Evolutionary conservation across 2,797 vertebrate species (phyloP).

Genomic region (Molossus alvarezi): DNA sequence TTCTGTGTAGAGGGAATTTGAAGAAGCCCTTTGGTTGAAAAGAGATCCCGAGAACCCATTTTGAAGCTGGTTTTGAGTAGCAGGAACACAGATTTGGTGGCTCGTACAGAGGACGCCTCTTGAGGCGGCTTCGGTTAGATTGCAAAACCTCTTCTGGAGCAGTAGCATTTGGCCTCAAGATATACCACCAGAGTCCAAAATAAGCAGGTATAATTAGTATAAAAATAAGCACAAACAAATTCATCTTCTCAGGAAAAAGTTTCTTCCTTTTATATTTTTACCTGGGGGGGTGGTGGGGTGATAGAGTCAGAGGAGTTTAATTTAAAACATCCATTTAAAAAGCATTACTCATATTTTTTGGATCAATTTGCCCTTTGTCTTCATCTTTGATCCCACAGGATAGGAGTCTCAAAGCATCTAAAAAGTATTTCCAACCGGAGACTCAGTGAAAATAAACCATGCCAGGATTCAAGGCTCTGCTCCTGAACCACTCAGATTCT

Average conservation of each 20-base stretch:
- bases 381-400: not conserved
- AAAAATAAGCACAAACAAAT: conserved; percentile 19
- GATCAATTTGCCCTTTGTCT: not conserved
- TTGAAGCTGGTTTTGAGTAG: not conserved
- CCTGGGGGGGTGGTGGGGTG: fast-evolving
- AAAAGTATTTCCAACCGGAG: not conserved
- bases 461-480: not conserved
- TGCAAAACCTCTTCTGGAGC: not conserved
- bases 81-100: not conserved
- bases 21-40: not conserved
- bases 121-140: not conserved
- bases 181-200: not conserved
- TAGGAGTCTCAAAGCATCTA: not conserved
- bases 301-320: not conserved
- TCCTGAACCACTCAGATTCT: not conserved
- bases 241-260: not conserved
- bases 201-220: not conserved
- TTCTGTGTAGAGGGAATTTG: conserved; percentile 20
- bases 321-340: not conserved
- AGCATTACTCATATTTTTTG: not conserved
- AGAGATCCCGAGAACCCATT: not conserved
- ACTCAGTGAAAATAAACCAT: not conserved
- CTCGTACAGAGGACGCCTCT: not conserved
- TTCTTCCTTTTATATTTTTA: not conserved
- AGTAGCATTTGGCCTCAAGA: not conserved